Evolutionary conservation across 2,113 vertebrate species (phyloP), one percentile per base, ranked within the genome.

Genomic region (Zapornia atra): DNA sequence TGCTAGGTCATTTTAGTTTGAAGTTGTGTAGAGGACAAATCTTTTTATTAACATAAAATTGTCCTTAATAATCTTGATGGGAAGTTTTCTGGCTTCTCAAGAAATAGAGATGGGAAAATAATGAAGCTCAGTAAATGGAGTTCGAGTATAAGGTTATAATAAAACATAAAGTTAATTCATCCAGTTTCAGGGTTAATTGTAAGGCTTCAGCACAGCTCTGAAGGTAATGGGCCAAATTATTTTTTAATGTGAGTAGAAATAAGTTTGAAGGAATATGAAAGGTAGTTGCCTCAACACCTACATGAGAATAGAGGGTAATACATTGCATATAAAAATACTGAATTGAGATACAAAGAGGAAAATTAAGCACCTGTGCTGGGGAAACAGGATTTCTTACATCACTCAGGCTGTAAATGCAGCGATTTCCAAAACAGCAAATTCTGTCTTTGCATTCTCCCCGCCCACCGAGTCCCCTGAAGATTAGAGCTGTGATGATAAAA

Each of bases 71-170:
- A 46, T 80, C 31, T 82, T 92, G 28, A 63, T 61, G 40, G 8
- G 36, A 87, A 2, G 1, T 84, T 82, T 94, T 95, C 64, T 66
- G 25, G 19, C n/a, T 95, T 72, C 91, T 92, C 42, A 79, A 36
- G 73, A 89, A 95, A 91, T 53, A 82, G 63, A 53, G n/a, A 90
- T 78, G 70, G 54, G 33, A 91, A 94, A 90, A 91, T 86, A 94
- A 95, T 79, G 79, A 91, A 93, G 70, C n/a, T 66, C 53, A 90
- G 59, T 92, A 92, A 96, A 80, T 90, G 85, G 63, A 80, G 54
- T 82, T 93, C 2, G 7, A 50, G 54, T 66, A 28, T 73, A 61
- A 87, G 66, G 75, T 95, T 79, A 70, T 69, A 91, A 69, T 40
- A 84, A 95, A 95, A 88, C 11, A 72, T 48, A 72, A 82, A 91